Base-by-base conservation (phyloP, 1,140 invertebrate genomes). In the Forficula auricularia region DNA sequence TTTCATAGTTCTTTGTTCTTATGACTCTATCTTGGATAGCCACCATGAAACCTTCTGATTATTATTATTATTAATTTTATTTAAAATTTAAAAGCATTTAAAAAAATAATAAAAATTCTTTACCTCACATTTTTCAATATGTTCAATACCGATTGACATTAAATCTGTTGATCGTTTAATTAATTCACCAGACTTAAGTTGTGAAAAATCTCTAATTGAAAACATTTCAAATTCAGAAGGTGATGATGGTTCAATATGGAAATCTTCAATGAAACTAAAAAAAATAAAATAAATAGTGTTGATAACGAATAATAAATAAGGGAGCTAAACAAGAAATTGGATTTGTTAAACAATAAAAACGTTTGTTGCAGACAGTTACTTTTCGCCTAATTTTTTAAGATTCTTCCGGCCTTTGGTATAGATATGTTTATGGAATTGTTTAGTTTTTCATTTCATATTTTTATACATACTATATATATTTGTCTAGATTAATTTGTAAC, bases 141-240 rank as follows among this genome's bases (percentile, higher is more conserved):
- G 82, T 20, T 64, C 60, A 41, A 73, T 66, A 40, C 70, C 74
- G 19, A 67, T 54, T 7, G 64, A 58, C 1, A 81, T 70, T 30
- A 81, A 49, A 51, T 70, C 64, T 50, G 69, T 70, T 18, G 83
- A 62, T 50, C 65, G 67, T 16, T 60, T 60, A 4, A 65, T 59
- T 50, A 84, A 60, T 49, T 71, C 66, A 19, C 72, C 75, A 48
- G 58, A 68, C 54, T 75, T 73, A 1, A 82, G 71, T 55, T 73
- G 64, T n/a, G 75, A 59, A 46, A 87, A 66, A 61, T 87, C 80
- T 47, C 73, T 67, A 48, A 87, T 63, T 2, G 82, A 84, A 61
- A 80, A 85, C n/a, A 75, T 53, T 50, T 85, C 75, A 2, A 71
- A 64, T 52, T 84, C 78, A 2, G 59, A 62, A 19, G 73, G 58